phyloP scores from a whole-genome alignment of 1,140 invertebrate genomes.

The Chlorops oryzae region DNA sequence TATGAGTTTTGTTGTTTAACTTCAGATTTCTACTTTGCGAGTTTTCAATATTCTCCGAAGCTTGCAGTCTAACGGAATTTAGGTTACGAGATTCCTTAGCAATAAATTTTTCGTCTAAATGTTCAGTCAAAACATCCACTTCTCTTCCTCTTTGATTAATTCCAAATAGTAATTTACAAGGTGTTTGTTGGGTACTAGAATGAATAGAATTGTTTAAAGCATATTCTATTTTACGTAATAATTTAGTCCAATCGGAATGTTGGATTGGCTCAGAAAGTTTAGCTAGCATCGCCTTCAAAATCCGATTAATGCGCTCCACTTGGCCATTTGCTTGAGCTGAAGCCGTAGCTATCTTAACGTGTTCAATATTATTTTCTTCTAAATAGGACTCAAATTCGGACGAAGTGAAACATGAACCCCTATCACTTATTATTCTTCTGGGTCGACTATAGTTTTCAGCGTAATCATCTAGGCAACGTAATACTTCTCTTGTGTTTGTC shows the following conservation, averaged over 20 bases:
- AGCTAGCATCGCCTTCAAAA: too few relatives aligned
- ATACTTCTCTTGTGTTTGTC: conserved; percentile 20
- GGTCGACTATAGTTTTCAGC: conserved; percentile 17
- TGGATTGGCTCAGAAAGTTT: too few relatives aligned
- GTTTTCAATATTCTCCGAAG: conserved; percentile 6
- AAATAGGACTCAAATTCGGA: conserved; percentile 22
- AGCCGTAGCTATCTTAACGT: conserved; percentile 12
- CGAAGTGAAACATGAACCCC: conserved; percentile 30
- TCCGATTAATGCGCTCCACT: conserved; percentile 26
- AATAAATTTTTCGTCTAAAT: too few relatives aligned
- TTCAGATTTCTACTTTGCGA: conserved; percentile 5
- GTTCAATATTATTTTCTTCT: conserved; percentile 15
- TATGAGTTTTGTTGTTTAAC: conserved; percentile 6
- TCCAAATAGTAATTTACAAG: conserved; percentile 19
- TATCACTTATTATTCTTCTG: conserved; percentile 23
- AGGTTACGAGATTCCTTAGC: too few relatives aligned
- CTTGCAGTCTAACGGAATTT: neutral
- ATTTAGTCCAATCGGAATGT: too few relatives aligned
- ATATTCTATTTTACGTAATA: too few relatives aligned
- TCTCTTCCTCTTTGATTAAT: conserved; percentile 5
- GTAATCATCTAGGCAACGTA: conserved; percentile 19
- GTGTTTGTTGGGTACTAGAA: conserved; percentile 17
- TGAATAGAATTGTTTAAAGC: conserved; percentile 27
- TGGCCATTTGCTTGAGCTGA: conserved; percentile 19
- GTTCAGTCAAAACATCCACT: too few relatives aligned